Conservation (phyloP, 2,888 invertebrate species). For the Clepsis dumicolana region DNA sequence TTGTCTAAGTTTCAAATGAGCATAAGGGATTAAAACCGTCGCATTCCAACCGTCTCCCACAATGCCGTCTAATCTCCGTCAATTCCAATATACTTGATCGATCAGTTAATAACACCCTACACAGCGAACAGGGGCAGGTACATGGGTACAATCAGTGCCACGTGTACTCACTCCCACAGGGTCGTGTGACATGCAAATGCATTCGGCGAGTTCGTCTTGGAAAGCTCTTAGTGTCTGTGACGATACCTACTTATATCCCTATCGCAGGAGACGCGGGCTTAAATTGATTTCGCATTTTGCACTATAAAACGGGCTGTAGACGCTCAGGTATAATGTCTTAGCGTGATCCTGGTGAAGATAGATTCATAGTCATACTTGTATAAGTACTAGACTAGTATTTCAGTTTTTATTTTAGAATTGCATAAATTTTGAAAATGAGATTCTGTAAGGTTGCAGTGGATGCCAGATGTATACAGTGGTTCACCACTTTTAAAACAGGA, state of each 20-base stretch:
- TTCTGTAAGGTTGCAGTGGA: too few species aligned
- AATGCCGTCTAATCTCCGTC: constrained; percentile 28
- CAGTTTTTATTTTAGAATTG: too few species aligned
- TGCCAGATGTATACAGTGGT: too few species aligned
- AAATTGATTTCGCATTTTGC: constrained; percentile 25
- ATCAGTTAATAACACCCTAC: constrained; percentile 60
- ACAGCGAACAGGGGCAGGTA: constrained; percentile 56
- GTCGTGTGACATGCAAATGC: constrained; percentile 81
- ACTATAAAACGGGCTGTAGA: constrained; percentile 8
- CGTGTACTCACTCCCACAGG: constrained; percentile 77
- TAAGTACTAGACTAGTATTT: too few species aligned
- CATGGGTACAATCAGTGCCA: constrained; percentile 73
- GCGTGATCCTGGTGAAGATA: not conserved
- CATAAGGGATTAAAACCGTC: not conserved
- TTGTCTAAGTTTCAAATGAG: not conserved
- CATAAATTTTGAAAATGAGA: too few species aligned
- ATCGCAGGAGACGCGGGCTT: constrained; percentile 36
- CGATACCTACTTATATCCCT: constrained; percentile 48
- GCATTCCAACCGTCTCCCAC: not conserved
- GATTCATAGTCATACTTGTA: not conserved
- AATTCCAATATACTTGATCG: constrained; percentile 52
- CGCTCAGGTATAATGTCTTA: not conserved
- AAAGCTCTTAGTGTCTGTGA: constrained; percentile 70
- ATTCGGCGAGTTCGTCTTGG: constrained; percentile 75
- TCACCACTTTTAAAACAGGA: too few species aligned